A percentile compares a stretch with the other conserved stretches of the same genome.
Conservation (phyloP, 2,888 invertebrate species). For the Falcaria lacertinaria region DNA sequence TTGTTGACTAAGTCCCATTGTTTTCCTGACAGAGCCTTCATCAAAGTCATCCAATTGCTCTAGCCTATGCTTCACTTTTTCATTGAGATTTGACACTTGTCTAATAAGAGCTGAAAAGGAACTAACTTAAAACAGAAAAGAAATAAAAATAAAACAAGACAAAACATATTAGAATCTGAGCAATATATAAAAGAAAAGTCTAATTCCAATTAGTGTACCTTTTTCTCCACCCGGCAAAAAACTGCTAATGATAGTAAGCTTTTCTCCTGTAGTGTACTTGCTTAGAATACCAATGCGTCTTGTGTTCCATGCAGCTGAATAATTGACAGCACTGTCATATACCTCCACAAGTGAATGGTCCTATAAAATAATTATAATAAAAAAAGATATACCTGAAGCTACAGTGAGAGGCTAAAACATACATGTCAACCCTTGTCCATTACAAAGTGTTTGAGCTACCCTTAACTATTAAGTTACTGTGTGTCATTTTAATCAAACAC, state of each 20-base stretch:
- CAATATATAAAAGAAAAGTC: too few relatives aligned
- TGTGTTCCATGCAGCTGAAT: conserved; percentile 87
- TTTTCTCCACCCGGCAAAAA: conserved; percentile 90
- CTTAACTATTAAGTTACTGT: too few relatives aligned
- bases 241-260: conserved; percentile 93
- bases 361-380: conserved; percentile 44
- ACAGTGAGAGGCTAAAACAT: too few relatives aligned
- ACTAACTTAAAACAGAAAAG: conserved; percentile 67
- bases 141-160: conserved; percentile 22
- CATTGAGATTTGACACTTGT: conserved; percentile 88
- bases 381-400: conserved; percentile 5
- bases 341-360: conserved; percentile 24
- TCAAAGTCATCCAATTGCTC: conserved; percentile 98
- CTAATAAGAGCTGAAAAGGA: conserved; percentile 86
- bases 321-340: conserved; percentile 50
- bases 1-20: conserved; percentile 94
- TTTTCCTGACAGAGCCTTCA: conserved; percentile 91
- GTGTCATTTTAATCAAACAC: too few relatives aligned
- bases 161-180: conserved; percentile 4
- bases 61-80: conserved; percentile 93
- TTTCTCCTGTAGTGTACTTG: conserved; percentile 96
- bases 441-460: too few relatives aligned
- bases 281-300: conserved; percentile 89
- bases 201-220: conserved; percentile 78
- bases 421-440: too few relatives aligned